Percentiles rank a stretch among this genome's conserved stretches.
These are phyloP conservation scores for Thunnus albacares DNA, from an alignment of 2,797 vertebrate species.

Conservation along the genomic window DNA sequence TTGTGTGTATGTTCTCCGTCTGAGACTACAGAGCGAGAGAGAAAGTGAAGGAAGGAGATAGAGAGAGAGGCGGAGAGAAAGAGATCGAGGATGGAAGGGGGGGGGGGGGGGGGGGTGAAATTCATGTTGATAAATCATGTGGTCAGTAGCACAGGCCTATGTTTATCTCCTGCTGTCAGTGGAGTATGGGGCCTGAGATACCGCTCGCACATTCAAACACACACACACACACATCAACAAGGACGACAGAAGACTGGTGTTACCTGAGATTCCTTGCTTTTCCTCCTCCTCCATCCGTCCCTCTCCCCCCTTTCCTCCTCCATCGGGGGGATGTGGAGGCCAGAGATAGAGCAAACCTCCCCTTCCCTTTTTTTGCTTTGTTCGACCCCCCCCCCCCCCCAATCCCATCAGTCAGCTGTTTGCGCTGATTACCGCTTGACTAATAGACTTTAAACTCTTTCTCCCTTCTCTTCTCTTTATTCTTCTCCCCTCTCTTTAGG, in stretches of 20 bases:
- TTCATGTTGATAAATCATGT: slow-evolving; percentile 87
- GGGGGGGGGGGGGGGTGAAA: slow-evolving; percentile 42
- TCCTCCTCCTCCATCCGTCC: slow-evolving; percentile 17
- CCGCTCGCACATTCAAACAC: slow-evolving; percentile 60
- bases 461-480: background rate
- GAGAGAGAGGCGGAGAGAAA: slow-evolving; percentile 31
- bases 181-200: slow-evolving; percentile 82
- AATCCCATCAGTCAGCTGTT: slow-evolving; percentile 71
- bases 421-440: slow-evolving; percentile 70
- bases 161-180: slow-evolving; percentile 86
- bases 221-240: slow-evolving; percentile 58
- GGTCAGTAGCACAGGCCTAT: slow-evolving; percentile 79
- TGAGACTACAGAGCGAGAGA: slow-evolving; percentile 20
- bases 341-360: slow-evolving; percentile 65
- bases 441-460: slow-evolving; percentile 64
- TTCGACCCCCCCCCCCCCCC: slow-evolving; percentile 1
- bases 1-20: slow-evolving; percentile 4
- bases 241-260: slow-evolving; percentile 54
- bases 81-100: slow-evolving; percentile 47
- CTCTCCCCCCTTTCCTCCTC: slow-evolving; percentile 19
- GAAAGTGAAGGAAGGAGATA: slow-evolving; percentile 38
- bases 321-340: slow-evolving; percentile 61
- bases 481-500: background rate
- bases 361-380: slow-evolving; percentile 47
- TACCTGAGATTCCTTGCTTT: slow-evolving; percentile 74